Evolutionary conservation across 2,113 vertebrate genomes (phyloP), one percentile per base, ranked within the genome.

Genomic region (Mobula hypostoma): DNA sequence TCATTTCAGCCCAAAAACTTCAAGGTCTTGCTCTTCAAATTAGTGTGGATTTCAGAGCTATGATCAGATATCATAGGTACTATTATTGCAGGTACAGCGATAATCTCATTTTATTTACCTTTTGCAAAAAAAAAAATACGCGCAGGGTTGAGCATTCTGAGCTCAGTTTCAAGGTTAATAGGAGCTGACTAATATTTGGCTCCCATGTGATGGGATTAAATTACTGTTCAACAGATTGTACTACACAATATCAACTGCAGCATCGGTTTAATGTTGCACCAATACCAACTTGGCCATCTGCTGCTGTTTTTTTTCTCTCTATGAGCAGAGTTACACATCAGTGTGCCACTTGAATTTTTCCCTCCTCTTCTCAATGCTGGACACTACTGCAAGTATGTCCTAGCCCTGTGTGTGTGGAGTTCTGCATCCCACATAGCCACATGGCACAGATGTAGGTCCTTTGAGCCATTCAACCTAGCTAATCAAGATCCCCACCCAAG

Each of bases 11-110:
- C 85, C 7, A 66, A 2, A 2, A 17, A 32, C 85, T 66, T 14
- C 61, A 66, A n/a, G 11, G 8, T 12, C 1, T 15, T 15, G 27
- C 61, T 66, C 58, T 19, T 90, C 29, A 66, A 90, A 68, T 90
- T n/a, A 90, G 12, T 14, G 21, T 85, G 56, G 2, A 14, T 27
- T 85, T 27, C 2, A 19, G 5, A 0, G 61, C 61, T 27, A 2
- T 88, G 58, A 88, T 88, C 83, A 61, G 61, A 88, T 88, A n/a
- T 63, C 58, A 88, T 88, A 88, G 83, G 56, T 88, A 29, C 24
- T 5, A 88, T 88, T 88, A 63, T 63, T 24, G 27, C 27, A 15
- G 58, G 83, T 61, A 63, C 61, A 32, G 61, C 61, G n/a, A 63
- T 66, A 66, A 15, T 14, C 77, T 79, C 76, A 7, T 27, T 15